These are phyloP conservation scores for Rhinopomastus cyanomelas DNA, from an alignment of 2,113 vertebrate species.

Conservation along the genomic window DNA sequence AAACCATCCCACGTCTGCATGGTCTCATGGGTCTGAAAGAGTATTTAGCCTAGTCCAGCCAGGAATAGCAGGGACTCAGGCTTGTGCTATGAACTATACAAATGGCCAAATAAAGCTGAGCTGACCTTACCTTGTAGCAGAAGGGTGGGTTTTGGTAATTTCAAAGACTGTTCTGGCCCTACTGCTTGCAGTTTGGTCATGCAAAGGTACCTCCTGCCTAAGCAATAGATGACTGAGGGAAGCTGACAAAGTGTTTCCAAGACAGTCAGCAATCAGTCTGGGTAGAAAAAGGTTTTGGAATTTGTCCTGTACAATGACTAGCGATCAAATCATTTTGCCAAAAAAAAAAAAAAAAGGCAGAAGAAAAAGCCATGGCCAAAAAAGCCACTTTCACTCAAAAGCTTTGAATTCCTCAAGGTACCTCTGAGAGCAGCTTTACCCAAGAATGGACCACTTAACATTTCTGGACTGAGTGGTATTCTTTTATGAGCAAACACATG, in stretches of 20 bases:
- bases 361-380: neutral
- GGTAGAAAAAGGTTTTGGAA: neutral
- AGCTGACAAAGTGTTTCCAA: neutral
- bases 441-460: conserved; percentile 46
- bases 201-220: neutral
- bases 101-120: neutral
- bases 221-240: neutral
- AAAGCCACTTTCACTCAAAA: neutral
- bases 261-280: neutral
- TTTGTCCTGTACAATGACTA: neutral
- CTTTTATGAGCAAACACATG: conserved; percentile 26
- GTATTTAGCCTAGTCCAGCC: neutral
- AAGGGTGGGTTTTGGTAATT: neutral
- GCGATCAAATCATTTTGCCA: neutral
- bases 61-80: neutral
- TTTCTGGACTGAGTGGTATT: conserved; percentile 1
- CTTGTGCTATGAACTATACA: neutral
- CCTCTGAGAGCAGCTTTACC: conserved; percentile 10
- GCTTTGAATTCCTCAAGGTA: conserved; percentile 33
- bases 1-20: neutral
- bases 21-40: neutral
- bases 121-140: neutral
- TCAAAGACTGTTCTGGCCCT: neutral
- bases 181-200: neutral
- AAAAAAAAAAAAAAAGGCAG: neutral